These are phyloP conservation scores for Tetramorium parvispinum DNA, from an alignment of 1,140 invertebrate genomes.

Conservation along the genomic window DNA sequence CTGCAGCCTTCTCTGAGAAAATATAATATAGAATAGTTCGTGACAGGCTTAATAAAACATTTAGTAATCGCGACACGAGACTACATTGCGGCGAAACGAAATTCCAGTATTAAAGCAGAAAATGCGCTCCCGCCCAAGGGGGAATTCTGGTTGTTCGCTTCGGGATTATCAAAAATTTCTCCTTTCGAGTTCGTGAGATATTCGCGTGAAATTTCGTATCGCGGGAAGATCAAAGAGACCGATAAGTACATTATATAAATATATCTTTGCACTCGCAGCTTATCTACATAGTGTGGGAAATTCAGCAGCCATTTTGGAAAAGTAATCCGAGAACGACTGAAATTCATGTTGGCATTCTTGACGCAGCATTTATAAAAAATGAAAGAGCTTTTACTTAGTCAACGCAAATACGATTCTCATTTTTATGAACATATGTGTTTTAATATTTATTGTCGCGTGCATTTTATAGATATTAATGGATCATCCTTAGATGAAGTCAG, in stretches of 20 bases:
- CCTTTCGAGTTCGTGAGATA: not conserved
- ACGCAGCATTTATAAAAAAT: not conserved
- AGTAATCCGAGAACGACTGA: constrained; percentile 8
- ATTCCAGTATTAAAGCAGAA: constrained; percentile 38
- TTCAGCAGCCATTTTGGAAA: not conserved
- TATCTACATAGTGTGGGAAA: not conserved
- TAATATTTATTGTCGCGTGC: not conserved
- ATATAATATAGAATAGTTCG: constrained; percentile 36
- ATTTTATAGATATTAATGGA: not conserved
- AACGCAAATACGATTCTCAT: not conserved
- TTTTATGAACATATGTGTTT: not conserved
- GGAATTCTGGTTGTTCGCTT: not conserved
- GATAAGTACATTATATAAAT: constrained; percentile 14
- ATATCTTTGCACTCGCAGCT: not conserved
- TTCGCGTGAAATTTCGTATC: not conserved
- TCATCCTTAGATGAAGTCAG: not conserved
- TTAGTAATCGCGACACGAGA: constrained; percentile 22
- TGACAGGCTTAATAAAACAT: constrained; percentile 45
- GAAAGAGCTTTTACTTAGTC: not conserved
- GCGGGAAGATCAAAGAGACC: constrained; percentile 1
- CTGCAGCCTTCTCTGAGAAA: not conserved
- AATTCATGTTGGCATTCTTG: not conserved
- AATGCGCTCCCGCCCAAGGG: not conserved
- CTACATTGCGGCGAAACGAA: constrained; percentile 3
- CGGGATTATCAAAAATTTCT: constrained; percentile 21